A percentile compares a stretch with the other conserved stretches of the same genome.
Evolutionary conservation across 2,113 vertebrate species (phyloP).

Genomic region (Bubo blakistoni): DNA sequence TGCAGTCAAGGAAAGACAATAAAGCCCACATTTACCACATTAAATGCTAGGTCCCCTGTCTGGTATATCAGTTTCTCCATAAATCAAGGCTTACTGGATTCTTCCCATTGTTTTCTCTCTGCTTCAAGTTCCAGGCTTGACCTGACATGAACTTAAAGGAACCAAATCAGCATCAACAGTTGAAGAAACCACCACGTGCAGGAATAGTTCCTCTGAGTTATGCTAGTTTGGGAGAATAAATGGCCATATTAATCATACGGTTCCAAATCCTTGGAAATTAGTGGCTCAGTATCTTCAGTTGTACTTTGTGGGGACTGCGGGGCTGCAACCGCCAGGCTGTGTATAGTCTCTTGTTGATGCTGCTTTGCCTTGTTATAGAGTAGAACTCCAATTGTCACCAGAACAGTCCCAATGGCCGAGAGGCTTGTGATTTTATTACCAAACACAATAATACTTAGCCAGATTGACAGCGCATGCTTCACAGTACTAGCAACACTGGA

Average conservation of each 20-base stretch:
- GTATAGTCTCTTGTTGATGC: slow-evolving; percentile 78
- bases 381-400: slow-evolving; percentile 87
- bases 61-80: background rate
- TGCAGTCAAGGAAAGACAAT: background rate
- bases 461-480: slow-evolving; percentile 94
- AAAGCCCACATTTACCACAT: background rate
- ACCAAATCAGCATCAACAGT: background rate
- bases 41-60: background rate
- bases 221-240: background rate
- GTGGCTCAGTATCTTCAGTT: slow-evolving; percentile 29
- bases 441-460: slow-evolving; percentile 95
- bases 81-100: background rate
- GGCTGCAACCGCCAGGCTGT: slow-evolving; percentile 59
- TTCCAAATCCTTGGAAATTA: slow-evolving; percentile 55
- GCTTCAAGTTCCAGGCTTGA: background rate
- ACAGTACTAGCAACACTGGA: slow-evolving; percentile 93
- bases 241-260: background rate
- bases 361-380: slow-evolving; percentile 92
- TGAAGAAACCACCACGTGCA: background rate
- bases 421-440: slow-evolving; percentile 89
- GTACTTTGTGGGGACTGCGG: background rate
- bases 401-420: slow-evolving; percentile 81
- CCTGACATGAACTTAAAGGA: background rate
- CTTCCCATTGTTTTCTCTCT: background rate
- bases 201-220: background rate